Conservation (phyloP, 2,113 vertebrate species). For the Pterocles orientalis region DNA sequence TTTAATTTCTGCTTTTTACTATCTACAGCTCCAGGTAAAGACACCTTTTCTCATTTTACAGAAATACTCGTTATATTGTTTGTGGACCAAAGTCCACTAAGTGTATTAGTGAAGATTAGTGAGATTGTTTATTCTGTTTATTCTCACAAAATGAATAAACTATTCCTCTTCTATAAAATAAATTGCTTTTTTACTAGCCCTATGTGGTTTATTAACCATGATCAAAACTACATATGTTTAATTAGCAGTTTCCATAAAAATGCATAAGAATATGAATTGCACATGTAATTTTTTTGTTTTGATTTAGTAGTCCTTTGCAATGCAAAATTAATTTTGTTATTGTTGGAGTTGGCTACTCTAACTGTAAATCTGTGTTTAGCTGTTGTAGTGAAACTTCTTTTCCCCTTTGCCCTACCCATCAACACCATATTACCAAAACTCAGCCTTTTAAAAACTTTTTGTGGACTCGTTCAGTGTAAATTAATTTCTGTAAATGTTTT, state of each 20-base stretch:
- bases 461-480: background rate
- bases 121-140: background rate
- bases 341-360: background rate
- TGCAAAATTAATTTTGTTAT: background rate
- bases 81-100: background rate
- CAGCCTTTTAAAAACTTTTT: background rate
- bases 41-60: background rate
- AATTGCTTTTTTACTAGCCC: background rate
- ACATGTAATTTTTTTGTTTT: background rate
- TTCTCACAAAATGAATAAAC: background rate
- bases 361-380: background rate
- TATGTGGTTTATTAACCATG: background rate
- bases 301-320: background rate
- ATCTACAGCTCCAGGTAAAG: background rate
- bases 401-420: background rate
- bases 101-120: background rate
- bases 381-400: background rate
- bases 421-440: background rate
- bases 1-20: background rate
- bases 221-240: slow-evolving; percentile 13
- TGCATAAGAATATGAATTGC: background rate
- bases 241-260: background rate
- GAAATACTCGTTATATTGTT: background rate
- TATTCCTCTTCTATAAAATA: background rate
- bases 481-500: background rate